A percentile compares a stretch with the other conserved stretches of the same genome.
These are phyloP conservation scores for Propsilocerus akamusi DNA, from an alignment of 1,140 invertebrate species.

Conservation along the genomic window DNA sequence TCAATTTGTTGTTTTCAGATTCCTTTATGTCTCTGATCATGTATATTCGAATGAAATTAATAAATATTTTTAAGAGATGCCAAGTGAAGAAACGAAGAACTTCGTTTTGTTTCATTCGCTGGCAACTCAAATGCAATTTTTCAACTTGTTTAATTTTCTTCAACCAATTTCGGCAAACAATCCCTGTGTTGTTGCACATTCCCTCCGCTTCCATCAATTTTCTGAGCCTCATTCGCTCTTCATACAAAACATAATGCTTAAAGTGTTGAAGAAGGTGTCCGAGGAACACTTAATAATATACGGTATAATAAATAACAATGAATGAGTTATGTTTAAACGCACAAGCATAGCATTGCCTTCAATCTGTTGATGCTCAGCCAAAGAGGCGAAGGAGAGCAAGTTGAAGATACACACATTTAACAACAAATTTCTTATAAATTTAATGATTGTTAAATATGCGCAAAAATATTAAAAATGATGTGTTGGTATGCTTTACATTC, in stretches of 20 bases:
- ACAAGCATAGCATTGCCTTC: too few relatives aligned
- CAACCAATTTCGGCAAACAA: neutral
- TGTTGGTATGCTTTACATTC: neutral
- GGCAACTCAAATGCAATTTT: neutral
- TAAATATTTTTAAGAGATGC: too few relatives aligned
- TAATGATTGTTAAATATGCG: neutral
- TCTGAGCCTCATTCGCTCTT: constrained; percentile 2
- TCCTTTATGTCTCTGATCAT: too few relatives aligned
- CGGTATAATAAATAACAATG: constrained; percentile 3
- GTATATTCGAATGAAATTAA: too few relatives aligned
- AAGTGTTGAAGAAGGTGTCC: constrained; percentile 2
- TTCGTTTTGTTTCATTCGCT: too few relatives aligned
- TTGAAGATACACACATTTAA: neutral
- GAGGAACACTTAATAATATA: constrained; percentile 1
- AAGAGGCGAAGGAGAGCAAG: neutral
- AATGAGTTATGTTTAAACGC: constrained; percentile 3
- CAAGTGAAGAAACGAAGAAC: too few relatives aligned
- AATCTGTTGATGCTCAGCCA: too few relatives aligned
- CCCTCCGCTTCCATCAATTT: neutral
- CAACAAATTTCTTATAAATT: too few relatives aligned
- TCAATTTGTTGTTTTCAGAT: too few relatives aligned
- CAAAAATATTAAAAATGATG: neutral
- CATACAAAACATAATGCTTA: constrained; percentile 3
- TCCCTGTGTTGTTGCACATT: neutral
- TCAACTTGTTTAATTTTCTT: constrained; percentile 4